Evolutionary conservation across 2,888 invertebrate genomes (phyloP).

Genomic region (Automeris io): DNA sequence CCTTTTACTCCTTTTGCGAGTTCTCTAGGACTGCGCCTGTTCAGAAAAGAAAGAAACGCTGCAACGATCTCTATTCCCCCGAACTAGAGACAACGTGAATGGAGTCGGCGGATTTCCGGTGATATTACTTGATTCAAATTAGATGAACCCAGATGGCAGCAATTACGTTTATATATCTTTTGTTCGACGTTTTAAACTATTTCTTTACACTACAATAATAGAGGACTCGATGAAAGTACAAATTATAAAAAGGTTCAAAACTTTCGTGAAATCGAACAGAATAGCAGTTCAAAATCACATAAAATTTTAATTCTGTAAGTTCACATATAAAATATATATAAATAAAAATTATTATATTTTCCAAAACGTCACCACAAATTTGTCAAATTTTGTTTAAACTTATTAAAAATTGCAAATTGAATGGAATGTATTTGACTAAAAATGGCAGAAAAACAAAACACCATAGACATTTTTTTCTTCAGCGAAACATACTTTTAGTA

Average conservation of each 20-base stretch:
- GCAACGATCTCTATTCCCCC: slow-evolving; percentile 68
- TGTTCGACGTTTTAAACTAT: neutral
- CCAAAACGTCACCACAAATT: slow-evolving; percentile 59
- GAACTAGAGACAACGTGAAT: slow-evolving; percentile 71
- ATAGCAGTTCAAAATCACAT: slow-evolving; percentile 16
- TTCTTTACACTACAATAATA: neutral
- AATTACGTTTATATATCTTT: neutral
- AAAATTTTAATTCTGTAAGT: slow-evolving; percentile 19
- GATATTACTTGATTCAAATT: slow-evolving; percentile 26
- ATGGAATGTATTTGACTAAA: slow-evolving; percentile 71
- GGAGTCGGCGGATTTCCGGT: slow-evolving; percentile 73
- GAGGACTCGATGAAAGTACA: neutral
- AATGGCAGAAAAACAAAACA: slow-evolving; percentile 60
- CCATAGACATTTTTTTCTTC: slow-evolving; percentile 51
- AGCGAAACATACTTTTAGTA: too few relatives aligned
- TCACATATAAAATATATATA: slow-evolving; percentile 25
- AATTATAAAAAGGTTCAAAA: slow-evolving; percentile 18
- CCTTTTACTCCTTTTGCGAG: slow-evolving; percentile 77
- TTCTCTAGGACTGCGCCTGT: slow-evolving; percentile 76
- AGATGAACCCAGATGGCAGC: neutral
- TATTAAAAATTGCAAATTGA: slow-evolving; percentile 54
- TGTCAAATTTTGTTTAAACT: slow-evolving; percentile 48
- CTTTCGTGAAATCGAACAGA: slow-evolving; percentile 20
- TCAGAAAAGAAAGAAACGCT: slow-evolving; percentile 75
- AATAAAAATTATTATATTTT: slow-evolving; percentile 47